Base-by-base conservation (phyloP, 2,888 invertebrate species). In the Drosophila neutralis region DNA sequence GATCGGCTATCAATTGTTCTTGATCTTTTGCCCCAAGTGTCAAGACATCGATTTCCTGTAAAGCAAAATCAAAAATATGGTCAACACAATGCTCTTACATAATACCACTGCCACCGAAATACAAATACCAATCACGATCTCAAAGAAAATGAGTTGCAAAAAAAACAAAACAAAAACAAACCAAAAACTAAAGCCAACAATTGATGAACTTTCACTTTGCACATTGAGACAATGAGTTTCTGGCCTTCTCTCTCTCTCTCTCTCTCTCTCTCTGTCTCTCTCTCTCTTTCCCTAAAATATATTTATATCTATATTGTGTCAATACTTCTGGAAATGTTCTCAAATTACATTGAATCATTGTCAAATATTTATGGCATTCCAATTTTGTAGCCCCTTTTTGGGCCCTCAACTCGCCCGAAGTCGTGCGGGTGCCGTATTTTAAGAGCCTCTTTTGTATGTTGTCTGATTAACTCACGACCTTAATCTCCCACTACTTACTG, bases 1-100 rank as follows among this genome's bases (percentile, higher is more conserved):
- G 94, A 82, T 95, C 95, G 91, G 95, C 95, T 72, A 91, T 90
- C 80, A 95, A 93, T 91, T 95, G 95, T 91, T 95, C 95, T 75
- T 95, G 94, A 72, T 89, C 90, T 67, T 81, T 86, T 81, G 95
- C 95, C 80, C 95, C 95, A 85, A 96, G 94, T 93, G 95, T 94
- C 92, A 96, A 93, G 76, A 95, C 95, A 85, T 95, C 94, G 79
- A 96, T 94, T 93, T 95, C 95, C 96, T 96, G 94, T 0, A 90
- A 91, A 27, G 86, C 18, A 62, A 51, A 24, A 45, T 53, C 62
- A 0, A 33, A 40, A 42, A 35, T n/a, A 35, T 21, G 8, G 15
- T 27, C 13, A 29, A 42, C 45, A 1, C 24, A 60, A 13, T 38
- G 13, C 27, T 7, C 38, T 73, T 74, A 42, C 51, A 36, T 73